Evolutionary conservation across 2,113 vertebrate species (phyloP), one percentile per base, ranked within the genome.

Genomic region (Larimichthys polyactis): DNA sequence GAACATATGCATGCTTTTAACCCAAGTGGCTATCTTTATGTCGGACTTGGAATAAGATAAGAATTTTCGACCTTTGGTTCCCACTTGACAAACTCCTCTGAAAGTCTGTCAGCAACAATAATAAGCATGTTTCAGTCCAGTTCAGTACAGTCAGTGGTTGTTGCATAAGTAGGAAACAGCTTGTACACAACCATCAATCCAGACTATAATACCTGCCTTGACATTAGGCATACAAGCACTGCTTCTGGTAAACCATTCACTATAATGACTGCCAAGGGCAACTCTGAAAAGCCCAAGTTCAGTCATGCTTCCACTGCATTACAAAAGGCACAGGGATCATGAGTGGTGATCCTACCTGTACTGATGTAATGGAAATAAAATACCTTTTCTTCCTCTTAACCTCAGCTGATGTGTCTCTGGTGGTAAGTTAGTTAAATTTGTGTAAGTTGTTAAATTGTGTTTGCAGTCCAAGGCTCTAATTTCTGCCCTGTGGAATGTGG

Each of bases 271-370:
- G 87, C 83, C 75, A 40, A 44, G 73, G 62, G 75, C 76, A 66
- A 71, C 68, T 73, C 54, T 0, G 44, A 78, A 14, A 65, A 81
- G 71, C 57, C 86, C 87, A 89, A 77, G 85, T 90, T 86, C 85
- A 85, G 84, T 90, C 91, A 83, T 72, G 87, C 78, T 81, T 68
- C 20, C 22, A 17, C 71, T 40, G 32, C 22, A 55, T 4, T 40
- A 58, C 46, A 78, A 66, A 72, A 74, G 54, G n/a, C 70, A 32
- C 67, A 62, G 14, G 43, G 40, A 52, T 51, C 32, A 68, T 52
- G 52, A 49, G 29, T 17, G 3, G 62, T 62, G 63, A 27, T 60
- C 67, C 40, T 20, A 71, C 64, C 64, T 78, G 22, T 17, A 12
- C 40, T 87, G 72, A 75, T 72, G 76, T 65, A 17, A 75, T 79